Conservation (phyloP, 1,140 invertebrate genomes). For the Drosophila bipectinata region DNA sequence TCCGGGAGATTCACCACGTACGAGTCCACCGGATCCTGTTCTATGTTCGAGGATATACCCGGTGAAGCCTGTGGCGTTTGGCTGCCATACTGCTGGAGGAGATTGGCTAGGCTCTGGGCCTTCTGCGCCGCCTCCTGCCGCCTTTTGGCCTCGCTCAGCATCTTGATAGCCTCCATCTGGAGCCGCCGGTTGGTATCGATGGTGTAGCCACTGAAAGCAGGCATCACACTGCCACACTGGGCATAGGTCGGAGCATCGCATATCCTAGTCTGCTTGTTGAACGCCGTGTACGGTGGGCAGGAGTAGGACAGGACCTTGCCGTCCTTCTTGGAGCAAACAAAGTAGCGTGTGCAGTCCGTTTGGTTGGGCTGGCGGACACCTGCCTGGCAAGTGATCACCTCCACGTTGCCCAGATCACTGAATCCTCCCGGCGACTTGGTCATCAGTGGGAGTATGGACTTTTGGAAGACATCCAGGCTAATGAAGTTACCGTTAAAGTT, state of each 20-base stretch:
- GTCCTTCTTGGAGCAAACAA: conserved; percentile 84
- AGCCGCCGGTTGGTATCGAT: conserved; percentile 67
- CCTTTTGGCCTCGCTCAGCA: conserved; percentile 68
- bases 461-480: conserved; percentile 73
- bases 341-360: conserved; percentile 85
- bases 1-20: conserved; percentile 61
- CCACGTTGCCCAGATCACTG: conserved; percentile 71
- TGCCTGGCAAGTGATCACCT: conserved; percentile 83
- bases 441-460: conserved; percentile 73
- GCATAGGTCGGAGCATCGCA: conserved; percentile 84
- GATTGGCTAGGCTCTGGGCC: conserved; percentile 68
- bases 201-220: conserved; percentile 50
- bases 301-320: conserved; percentile 84
- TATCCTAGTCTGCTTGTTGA: conserved; percentile 84
- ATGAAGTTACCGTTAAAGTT: conserved; percentile 82
- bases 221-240: conserved; percentile 64
- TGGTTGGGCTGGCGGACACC: conserved; percentile 84
- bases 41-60: conserved; percentile 40
- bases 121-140: conserved; percentile 69
- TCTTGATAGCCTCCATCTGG: conserved; percentile 72
- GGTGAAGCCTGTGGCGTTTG: conserved; percentile 1
- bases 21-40: conserved; percentile 55
- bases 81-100: conserved; percentile 66
- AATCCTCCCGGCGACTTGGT: conserved; percentile 42
- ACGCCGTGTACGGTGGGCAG: conserved; percentile 85